phyloP scores from a whole-genome alignment of 2,113 vertebrate species.

The Gallinago undulata region DNA sequence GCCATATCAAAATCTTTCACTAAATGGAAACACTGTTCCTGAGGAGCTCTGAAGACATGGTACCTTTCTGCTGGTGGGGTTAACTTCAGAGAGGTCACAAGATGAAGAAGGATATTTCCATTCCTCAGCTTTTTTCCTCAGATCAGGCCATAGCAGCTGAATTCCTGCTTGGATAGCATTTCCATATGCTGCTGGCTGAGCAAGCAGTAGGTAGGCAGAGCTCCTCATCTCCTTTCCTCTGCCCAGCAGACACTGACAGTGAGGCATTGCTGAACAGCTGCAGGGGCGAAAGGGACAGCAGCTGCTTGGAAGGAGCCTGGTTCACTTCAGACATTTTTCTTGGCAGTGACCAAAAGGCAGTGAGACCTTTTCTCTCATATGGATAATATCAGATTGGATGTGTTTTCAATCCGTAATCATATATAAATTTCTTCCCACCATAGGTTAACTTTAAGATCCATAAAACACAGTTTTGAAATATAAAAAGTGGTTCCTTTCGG shows the following conservation, averaged over 20 bases:
- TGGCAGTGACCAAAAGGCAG: background rate
- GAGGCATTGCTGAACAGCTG: background rate
- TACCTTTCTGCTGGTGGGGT: background rate
- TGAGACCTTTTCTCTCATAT: background rate
- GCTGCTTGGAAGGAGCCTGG: background rate
- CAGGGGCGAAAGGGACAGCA: background rate
- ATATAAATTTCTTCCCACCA: background rate
- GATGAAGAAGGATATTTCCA: background rate
- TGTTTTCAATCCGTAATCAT: background rate
- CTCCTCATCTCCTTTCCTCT: background rate
- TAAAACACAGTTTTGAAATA: background rate
- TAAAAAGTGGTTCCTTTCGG: background rate
- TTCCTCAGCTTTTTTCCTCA: background rate
- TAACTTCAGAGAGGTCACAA: background rate
- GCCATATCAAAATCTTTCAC: background rate
- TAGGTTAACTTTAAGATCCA: background rate
- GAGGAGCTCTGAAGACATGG: background rate
- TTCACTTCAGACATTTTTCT: background rate
- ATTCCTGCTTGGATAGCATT: background rate
- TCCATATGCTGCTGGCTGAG: background rate
- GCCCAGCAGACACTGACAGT: background rate
- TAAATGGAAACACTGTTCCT: background rate
- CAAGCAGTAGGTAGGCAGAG: background rate
- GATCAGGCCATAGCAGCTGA: background rate
- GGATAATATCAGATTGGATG: background rate